phyloP scores from a whole-genome alignment of 1,140 invertebrate genomes.

The Leguminivora glycinivorella region DNA sequence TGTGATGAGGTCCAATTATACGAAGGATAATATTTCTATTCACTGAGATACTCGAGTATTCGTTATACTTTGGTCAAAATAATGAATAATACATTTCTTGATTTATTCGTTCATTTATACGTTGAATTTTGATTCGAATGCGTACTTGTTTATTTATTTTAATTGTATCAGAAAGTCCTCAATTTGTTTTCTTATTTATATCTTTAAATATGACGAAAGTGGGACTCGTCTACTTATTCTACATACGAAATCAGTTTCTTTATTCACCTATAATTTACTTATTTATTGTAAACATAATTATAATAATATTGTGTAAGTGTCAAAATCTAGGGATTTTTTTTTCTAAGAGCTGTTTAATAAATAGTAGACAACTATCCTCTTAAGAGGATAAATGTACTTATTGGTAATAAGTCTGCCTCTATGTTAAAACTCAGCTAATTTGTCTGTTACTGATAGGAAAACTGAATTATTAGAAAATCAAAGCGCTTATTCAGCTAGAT shows the following conservation, averaged over 20 bases:
- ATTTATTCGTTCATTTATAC: constrained; percentile 40
- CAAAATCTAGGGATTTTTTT: too few relatives aligned
- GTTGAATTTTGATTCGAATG: constrained; percentile 38
- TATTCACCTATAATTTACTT: too few relatives aligned
- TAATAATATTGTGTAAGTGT: too few relatives aligned
- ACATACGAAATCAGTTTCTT: too few relatives aligned
- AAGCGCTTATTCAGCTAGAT: constrained; percentile 55
- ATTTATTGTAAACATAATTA: too few relatives aligned
- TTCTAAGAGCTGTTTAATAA: too few relatives aligned
- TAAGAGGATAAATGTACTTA: too few relatives aligned
- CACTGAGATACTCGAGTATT: constrained; percentile 27
- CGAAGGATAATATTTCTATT: constrained; percentile 31
- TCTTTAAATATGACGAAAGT: too few relatives aligned
- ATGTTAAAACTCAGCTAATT: constrained; percentile 36
- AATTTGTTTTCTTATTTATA: neutral
- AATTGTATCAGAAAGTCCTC: constrained; percentile 22
- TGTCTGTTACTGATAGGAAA: constrained; percentile 33
- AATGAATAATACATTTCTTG: constrained; percentile 39
- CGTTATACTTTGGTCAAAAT: constrained; percentile 39
- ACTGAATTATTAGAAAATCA: constrained; percentile 44
- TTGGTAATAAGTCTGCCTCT: neutral
- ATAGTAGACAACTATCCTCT: too few relatives aligned
- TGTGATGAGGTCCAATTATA: constrained; percentile 33
- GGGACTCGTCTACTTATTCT: too few relatives aligned
- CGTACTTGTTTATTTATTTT: constrained; percentile 30